phyloP scores from a whole-genome alignment of 2,888 invertebrate genomes.

The Sesia apiformis region DNA sequence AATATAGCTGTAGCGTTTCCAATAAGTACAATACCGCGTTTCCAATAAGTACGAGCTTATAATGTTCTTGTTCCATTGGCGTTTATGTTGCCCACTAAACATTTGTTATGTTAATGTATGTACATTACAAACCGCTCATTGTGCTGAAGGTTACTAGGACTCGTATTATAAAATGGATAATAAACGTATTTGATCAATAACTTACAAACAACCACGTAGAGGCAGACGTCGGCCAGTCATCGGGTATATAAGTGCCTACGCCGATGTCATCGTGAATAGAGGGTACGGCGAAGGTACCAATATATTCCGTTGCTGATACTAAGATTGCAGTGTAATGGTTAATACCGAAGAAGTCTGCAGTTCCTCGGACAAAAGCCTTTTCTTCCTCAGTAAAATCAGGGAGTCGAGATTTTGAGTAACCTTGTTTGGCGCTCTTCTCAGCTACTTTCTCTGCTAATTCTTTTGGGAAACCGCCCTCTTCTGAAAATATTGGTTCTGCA shows the following conservation, averaged over 20 bases:
- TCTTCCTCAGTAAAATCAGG: slow-evolving; percentile 56
- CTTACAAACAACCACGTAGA: slow-evolving; percentile 39
- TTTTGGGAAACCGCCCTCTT: slow-evolving; percentile 65
- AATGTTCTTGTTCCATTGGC: too few relatives aligned
- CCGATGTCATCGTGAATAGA: slow-evolving; percentile 2
- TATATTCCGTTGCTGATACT: neutral
- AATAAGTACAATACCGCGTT: too few relatives aligned
- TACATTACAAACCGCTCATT: too few relatives aligned
- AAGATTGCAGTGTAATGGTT: neutral
- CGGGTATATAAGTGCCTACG: slow-evolving; percentile 18
- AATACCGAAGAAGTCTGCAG: neutral
- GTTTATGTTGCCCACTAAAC: too few relatives aligned
- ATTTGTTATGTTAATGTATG: too few relatives aligned
- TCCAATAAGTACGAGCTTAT: too few relatives aligned
- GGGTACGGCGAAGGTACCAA: neutral
- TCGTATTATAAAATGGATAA: too few relatives aligned
- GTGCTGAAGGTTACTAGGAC: too few relatives aligned
- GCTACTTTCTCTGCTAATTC: slow-evolving; percentile 46
- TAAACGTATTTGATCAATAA: neutral
- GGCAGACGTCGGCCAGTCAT: slow-evolving; percentile 31
- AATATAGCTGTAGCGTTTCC: too few relatives aligned
- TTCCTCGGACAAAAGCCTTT: slow-evolving; percentile 61
- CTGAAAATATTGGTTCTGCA: slow-evolving; percentile 51
- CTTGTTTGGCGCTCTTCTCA: slow-evolving; percentile 44
- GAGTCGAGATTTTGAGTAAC: slow-evolving; percentile 45